phyloP scores from a whole-genome alignment of 2,888 invertebrate genomes.

The Dasypolia templi region DNA sequence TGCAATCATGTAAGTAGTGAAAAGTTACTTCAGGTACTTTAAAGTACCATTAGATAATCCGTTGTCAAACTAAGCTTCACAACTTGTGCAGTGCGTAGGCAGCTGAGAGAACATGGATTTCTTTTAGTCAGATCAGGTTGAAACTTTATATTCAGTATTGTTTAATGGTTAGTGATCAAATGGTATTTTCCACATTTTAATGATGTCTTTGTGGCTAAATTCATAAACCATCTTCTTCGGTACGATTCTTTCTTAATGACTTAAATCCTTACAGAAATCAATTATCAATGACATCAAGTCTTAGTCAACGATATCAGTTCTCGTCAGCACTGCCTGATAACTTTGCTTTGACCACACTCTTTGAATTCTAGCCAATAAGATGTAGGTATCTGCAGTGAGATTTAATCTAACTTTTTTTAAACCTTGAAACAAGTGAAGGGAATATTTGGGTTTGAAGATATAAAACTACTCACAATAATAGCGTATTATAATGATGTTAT shows the following conservation, averaged over 20 bases:
- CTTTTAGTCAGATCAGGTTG: constrained; percentile 5
- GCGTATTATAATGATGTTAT: constrained; percentile 13
- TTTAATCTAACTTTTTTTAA: too few relatives aligned
- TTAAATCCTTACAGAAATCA: background rate
- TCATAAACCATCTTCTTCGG: background rate
- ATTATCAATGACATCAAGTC: background rate
- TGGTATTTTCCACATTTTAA: background rate
- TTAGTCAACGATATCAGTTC: constrained; percentile 13
- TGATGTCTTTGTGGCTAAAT: background rate
- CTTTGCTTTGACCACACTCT: background rate
- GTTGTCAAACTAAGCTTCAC: constrained; percentile 46
- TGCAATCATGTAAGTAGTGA: constrained; percentile 41
- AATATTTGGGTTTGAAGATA: too few relatives aligned
- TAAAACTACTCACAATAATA: background rate
- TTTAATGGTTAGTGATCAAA: too few relatives aligned
- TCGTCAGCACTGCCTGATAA: background rate
- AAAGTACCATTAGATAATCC: constrained; percentile 53
- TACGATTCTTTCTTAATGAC: background rate
- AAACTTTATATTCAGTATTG: background rate
- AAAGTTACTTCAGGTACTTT: constrained; percentile 34
- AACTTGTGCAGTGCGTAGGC: constrained; percentile 46
- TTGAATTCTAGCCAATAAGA: background rate
- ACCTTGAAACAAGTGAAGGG: background rate
- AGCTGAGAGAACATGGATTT: constrained; percentile 30
- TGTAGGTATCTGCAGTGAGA: background rate